Conservation (phyloP, 2,888 invertebrate species). For the Caenorhabditis sp. region DNA sequence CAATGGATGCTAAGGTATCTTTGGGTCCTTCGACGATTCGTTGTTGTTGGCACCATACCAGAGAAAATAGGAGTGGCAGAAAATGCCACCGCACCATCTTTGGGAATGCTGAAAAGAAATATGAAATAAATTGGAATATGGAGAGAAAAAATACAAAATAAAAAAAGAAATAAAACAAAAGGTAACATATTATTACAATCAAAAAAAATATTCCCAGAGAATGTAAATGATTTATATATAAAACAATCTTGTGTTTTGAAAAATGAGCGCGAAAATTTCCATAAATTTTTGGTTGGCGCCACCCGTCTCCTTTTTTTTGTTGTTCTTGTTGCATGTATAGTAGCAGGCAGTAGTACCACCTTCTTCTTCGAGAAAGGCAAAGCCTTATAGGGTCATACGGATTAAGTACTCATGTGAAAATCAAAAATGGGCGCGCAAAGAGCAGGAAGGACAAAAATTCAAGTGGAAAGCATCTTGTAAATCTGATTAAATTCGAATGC, state of each 20-base stretch:
- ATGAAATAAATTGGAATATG: neutral
- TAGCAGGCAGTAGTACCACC: too few species aligned
- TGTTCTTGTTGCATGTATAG: too few species aligned
- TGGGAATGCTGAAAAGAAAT: neutral
- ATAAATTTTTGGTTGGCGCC: too few species aligned
- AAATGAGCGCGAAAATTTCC: neutral
- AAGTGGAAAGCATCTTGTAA: neutral
- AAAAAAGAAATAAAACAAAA: neutral
- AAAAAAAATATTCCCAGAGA: neutral
- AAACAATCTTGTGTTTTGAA: neutral
- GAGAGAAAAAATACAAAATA: neutral
- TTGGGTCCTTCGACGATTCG: constrained; percentile 56
- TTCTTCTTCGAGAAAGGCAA: neutral
- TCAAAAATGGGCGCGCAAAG: neutral
- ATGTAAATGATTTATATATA: constrained; percentile 1
- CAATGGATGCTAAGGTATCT: constrained; percentile 51
- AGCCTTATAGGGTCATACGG: neutral
- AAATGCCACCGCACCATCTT: constrained; percentile 33
- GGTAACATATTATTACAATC: neutral
- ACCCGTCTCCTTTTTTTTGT: too few species aligned
- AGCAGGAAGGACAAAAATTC: neutral
- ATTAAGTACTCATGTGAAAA: neutral
- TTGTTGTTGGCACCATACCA: constrained; percentile 40
- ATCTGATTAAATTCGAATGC: constrained; percentile 1
- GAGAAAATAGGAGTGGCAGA: constrained; percentile 32